Conservation (phyloP, 2,888 invertebrate genomes). For the Standfussiana lucernea region DNA sequence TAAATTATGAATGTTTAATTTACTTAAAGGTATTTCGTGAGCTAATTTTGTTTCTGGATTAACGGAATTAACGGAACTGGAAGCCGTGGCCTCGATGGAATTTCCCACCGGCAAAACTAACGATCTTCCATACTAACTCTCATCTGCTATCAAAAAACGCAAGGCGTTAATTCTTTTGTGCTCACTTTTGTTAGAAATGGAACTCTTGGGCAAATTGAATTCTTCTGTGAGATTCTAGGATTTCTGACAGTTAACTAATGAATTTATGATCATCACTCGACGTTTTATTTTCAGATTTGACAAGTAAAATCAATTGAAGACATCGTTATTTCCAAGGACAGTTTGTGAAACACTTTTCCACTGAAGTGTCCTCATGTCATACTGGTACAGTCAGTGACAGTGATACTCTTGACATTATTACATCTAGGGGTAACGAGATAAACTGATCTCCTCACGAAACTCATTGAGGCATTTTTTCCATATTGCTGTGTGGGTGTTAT, state of each 20-base stretch:
- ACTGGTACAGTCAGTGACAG: conserved; percentile 37
- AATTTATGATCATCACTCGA: neutral
- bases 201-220: neutral
- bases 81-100: neutral
- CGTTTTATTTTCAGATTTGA: neutral
- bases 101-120: neutral
- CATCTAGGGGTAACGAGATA: neutral
- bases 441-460: conserved; percentile 14
- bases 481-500: conserved; percentile 48
- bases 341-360: conserved; percentile 27
- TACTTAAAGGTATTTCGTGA: neutral
- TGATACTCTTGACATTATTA: conserved; percentile 53
- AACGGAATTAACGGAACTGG: neutral
- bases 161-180: neutral
- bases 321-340: conserved; percentile 18
- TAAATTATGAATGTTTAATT: neutral
- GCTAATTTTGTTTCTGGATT: neutral
- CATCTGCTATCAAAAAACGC: neutral
- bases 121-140: neutral
- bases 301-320: neutral
- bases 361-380: conserved; percentile 28
- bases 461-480: conserved; percentile 7
- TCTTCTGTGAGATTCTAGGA: neutral
- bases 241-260: neutral
- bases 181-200: neutral